These are phyloP conservation scores for Netelia inedita DNA, from an alignment of 2,888 invertebrate genomes.

Conservation along the genomic window DNA sequence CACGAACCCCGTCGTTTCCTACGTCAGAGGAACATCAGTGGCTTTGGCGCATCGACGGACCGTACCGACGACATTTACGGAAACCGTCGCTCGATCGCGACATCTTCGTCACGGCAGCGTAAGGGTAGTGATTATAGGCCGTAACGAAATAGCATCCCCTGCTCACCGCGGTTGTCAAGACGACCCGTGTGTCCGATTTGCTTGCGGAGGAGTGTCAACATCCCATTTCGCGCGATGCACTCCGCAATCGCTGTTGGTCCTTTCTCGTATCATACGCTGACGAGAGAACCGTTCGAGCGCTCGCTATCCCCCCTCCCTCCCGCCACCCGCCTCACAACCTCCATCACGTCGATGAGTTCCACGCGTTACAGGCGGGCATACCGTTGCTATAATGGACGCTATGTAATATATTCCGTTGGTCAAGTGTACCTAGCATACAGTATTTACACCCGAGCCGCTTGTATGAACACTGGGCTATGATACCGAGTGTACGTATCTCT, in stretches of 20 bases:
- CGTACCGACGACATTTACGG: no score
- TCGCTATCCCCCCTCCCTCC: neutral
- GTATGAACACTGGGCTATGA: constrained; percentile 6
- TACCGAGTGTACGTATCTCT: neutral
- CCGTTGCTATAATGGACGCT: constrained; percentile 1
- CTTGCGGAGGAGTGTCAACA: constrained; percentile 39
- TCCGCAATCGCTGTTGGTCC: constrained; percentile 6
- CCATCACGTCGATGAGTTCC: neutral
- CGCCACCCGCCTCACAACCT: neutral
- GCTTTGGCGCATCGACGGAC: no score
- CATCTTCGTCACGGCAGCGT: neutral
- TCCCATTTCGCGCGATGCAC: constrained; percentile 1
- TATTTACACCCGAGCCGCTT: neutral
- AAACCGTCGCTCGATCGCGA: neutral
- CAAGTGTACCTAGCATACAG: constrained; percentile 23
- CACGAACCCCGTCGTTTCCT: no score
- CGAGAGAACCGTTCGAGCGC: constrained; percentile 14
- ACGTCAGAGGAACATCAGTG: no score
- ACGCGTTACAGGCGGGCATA: neutral
- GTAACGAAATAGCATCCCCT: neutral
- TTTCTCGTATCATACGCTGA: constrained; percentile 12
- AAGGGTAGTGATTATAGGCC: neutral
- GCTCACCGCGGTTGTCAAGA: neutral
- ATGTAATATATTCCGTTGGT: constrained; percentile 44
- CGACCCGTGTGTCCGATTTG: neutral